A percentile compares a stretch with the other conserved stretches of the same genome.
These are phyloP conservation scores for Tyto alba DNA, from an alignment of 2,113 vertebrate genomes.

Conservation along the genomic window DNA sequence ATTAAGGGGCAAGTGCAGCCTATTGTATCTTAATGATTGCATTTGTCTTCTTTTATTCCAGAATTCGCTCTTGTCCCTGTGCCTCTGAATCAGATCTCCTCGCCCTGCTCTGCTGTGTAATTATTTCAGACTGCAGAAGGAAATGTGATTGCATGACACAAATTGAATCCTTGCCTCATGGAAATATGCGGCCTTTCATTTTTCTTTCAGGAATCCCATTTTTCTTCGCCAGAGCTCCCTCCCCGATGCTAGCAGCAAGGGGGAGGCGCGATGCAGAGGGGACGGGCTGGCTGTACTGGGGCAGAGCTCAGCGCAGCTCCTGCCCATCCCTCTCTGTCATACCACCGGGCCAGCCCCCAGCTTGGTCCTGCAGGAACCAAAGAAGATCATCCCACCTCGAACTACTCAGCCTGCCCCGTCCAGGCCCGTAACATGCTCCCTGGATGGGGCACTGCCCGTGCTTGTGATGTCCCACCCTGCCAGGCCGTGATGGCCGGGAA, in stretches of 20 bases:
- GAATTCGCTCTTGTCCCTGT: neutral
- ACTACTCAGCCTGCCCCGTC: neutral
- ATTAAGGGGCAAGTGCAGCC: slow-evolving; percentile 56
- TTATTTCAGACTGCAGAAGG: slow-evolving; percentile 49
- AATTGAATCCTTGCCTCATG: slow-evolving; percentile 27
- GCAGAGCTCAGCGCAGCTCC: neutral
- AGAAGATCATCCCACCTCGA: neutral
- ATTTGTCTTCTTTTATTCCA: slow-evolving; percentile 60
- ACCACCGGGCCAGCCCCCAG: neutral
- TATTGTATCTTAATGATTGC: slow-evolving; percentile 55
- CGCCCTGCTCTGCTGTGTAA: neutral
- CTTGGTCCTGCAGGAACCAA: neutral
- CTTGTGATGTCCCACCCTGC: neutral
- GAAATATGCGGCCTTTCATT: neutral
- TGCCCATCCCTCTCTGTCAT: neutral
- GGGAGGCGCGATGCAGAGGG: neutral
- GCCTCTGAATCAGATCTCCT: slow-evolving; percentile 50
- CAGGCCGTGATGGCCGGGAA: neutral
- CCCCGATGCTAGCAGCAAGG: neutral
- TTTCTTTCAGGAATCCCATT: neutral
- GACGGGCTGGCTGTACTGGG: neutral
- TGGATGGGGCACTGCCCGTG: neutral
- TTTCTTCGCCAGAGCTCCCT: neutral
- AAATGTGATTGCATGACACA: slow-evolving; percentile 50
- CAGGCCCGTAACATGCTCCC: neutral